Conservation (phyloP, 2,113 vertebrate genomes). For the Poeciliopsis prolifica region DNA sequence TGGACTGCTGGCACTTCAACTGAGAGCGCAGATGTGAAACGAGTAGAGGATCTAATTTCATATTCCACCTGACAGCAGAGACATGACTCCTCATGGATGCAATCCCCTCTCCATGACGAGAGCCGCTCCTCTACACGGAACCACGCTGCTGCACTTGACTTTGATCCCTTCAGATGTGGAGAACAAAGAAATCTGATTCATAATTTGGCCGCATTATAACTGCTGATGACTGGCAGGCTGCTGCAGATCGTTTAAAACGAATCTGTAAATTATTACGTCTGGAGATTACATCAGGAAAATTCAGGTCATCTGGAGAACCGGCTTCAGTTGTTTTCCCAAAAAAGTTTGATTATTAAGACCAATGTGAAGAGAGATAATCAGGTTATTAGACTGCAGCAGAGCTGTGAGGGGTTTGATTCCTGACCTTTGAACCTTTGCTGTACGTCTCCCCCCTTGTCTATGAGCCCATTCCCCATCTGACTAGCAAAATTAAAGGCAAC, state of each 20-base stretch:
- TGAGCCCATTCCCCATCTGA: too few species aligned
- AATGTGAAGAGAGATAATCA: too few species aligned
- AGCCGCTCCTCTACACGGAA: constrained; percentile 25
- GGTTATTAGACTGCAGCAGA: too few species aligned
- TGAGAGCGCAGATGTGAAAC: constrained; percentile 12
- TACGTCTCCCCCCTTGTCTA: too few species aligned
- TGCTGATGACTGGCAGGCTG: constrained; percentile 3
- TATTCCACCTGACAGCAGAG: constrained; percentile 47
- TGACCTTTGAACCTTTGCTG: too few species aligned
- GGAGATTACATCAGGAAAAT: too few species aligned
- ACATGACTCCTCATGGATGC: constrained; percentile 31
- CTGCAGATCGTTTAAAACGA: constrained; percentile 17
- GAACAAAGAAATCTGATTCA: constrained; percentile 41
- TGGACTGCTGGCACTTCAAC: too few species aligned
- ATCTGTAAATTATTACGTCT: neutral
- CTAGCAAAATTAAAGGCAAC: too few species aligned
- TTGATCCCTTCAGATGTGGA: constrained; percentile 43
- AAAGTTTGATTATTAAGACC: too few species aligned
- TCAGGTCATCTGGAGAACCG: too few species aligned
- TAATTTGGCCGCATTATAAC: neutral
- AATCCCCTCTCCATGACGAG: constrained; percentile 36
- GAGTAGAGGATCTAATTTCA: constrained; percentile 41
- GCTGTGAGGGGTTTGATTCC: too few species aligned
- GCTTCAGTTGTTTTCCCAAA: too few species aligned
- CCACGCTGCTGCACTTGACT: constrained; percentile 42